Percentiles rank a stretch among this genome's conserved stretches.
phyloP scores from a whole-genome alignment of 2,797 vertebrate species.

The Kryptopterus vitreolus region DNA sequence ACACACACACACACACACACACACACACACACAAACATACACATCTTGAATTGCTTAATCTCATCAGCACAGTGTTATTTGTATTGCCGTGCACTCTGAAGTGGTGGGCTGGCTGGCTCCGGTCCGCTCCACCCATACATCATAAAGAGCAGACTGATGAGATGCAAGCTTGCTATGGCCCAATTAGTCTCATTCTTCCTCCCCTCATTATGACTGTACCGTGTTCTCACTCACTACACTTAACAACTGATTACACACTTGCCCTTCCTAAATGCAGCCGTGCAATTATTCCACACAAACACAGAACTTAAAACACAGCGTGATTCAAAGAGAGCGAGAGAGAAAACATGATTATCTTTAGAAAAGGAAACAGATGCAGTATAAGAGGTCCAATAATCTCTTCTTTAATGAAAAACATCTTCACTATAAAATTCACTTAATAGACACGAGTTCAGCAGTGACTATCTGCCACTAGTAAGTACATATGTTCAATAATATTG shows the following conservation, averaged over 20 bases:
- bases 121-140: conserved; percentile 65
- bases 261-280: conserved; percentile 30
- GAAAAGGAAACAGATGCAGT: neutral
- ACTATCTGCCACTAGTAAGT: conserved; percentile 14
- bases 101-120: conserved; percentile 65
- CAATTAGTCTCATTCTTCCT: conserved; percentile 61
- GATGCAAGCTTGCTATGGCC: conserved; percentile 57
- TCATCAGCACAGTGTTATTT: conserved; percentile 73
- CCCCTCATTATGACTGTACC: conserved; percentile 59
- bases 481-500: neutral
- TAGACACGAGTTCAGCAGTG: neutral
- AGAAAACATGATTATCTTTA: neutral
- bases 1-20: conserved; percentile 68
- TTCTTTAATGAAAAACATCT: conserved; percentile 14
- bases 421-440: neutral
- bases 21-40: conserved; percentile 73
- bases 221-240: conserved; percentile 35
- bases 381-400: neutral
- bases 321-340: neutral
- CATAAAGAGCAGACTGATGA: conserved; percentile 59
- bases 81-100: conserved; percentile 66
- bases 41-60: conserved; percentile 84
- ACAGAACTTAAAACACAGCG: neutral
- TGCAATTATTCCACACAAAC: conserved; percentile 30
- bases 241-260: conserved; percentile 49